Conservation (phyloP, 2,113 vertebrate species). For the Egretta garzetta region DNA sequence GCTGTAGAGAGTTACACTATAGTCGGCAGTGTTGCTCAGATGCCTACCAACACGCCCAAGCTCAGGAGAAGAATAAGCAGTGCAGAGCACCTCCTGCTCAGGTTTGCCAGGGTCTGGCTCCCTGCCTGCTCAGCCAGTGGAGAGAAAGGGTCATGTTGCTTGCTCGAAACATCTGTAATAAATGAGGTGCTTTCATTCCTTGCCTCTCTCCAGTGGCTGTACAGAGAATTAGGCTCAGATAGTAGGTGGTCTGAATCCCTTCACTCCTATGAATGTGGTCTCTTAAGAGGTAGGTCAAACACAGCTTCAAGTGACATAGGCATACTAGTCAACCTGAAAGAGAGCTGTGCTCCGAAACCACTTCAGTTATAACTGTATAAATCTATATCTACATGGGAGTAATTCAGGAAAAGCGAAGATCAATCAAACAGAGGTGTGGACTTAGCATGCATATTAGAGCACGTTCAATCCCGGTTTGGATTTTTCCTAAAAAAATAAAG, state of each 20-base stretch:
- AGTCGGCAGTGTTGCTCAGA: background rate
- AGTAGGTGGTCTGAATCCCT: conserved; percentile 43
- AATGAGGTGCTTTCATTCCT: conserved; percentile 46
- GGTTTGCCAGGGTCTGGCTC: conserved; percentile 8
- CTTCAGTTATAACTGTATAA: background rate
- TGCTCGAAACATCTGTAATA: background rate
- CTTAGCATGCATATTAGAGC: background rate
- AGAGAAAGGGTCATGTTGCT: background rate
- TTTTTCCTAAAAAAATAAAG: background rate
- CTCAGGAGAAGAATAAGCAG: background rate
- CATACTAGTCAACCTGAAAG: background rate
- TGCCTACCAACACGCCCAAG: background rate
- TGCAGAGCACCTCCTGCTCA: background rate
- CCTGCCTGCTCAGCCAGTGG: background rate
- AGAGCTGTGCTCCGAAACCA: background rate
- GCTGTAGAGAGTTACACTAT: background rate
- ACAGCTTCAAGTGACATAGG: background rate
- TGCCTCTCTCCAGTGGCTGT: background rate
- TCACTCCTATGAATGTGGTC: conserved; percentile 2
- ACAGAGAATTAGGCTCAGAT: background rate
- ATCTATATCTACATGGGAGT: background rate
- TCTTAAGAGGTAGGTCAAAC: background rate
- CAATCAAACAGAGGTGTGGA: background rate
- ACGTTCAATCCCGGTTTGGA: background rate
- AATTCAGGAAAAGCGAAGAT: background rate